These are phyloP conservation scores for Natator depressus DNA, from an alignment of 2,113 vertebrate genomes.

Conservation along the genomic window DNA sequence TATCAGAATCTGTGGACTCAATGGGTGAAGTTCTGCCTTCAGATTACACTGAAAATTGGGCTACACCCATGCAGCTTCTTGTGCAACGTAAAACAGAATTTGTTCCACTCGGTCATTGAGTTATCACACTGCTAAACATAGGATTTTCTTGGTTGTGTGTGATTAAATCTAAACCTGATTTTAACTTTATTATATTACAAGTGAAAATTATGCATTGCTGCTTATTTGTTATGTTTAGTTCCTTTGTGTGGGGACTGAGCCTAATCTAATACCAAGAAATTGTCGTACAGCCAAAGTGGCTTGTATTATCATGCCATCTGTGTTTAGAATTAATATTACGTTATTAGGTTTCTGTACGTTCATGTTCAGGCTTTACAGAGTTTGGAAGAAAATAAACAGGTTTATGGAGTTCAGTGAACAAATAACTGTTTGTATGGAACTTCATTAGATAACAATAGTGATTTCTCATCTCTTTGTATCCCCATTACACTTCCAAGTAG, in stretches of 20 bases:
- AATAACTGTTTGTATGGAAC: not conserved
- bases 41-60: no score
- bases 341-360: not conserved
- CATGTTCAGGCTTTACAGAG: not conserved
- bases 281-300: not conserved
- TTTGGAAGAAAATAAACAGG: not conserved
- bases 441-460: not conserved
- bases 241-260: not conserved
- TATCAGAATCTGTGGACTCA: not conserved
- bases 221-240: not conserved
- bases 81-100: not conserved
- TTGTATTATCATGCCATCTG: not conserved
- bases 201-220: not conserved
- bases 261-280: not conserved
- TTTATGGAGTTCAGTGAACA: not conserved
- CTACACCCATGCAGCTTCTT: not conserved
- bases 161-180: not conserved
- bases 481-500: not conserved
- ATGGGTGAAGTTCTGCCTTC: not conserved
- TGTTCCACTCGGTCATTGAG: not conserved
- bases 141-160: not conserved
- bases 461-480: no score
- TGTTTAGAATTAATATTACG: constrained; percentile 20
- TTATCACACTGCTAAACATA: not conserved
- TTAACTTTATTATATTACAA: not conserved